Evolutionary conservation across 2,888 invertebrate species (phyloP).

Genomic region (Tupiocoris notatus): DNA sequence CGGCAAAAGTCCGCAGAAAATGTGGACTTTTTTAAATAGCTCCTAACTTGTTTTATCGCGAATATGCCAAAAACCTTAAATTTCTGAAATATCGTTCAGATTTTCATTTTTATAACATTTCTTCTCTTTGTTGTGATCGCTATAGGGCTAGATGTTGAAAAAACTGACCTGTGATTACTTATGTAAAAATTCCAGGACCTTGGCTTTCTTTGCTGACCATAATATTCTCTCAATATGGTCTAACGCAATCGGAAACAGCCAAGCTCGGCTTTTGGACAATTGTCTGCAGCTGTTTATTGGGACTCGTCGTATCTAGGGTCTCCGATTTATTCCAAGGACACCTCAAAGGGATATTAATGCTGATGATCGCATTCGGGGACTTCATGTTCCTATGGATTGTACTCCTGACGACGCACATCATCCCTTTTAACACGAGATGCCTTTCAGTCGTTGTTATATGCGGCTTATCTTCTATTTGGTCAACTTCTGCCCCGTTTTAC

Average conservation of each 20-base stretch:
- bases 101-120: too few species aligned
- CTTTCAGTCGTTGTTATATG: slow-evolving; percentile 51
- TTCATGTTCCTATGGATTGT: slow-evolving; percentile 52
- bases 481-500: slow-evolving; percentile 52
- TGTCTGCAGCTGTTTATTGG: slow-evolving; percentile 50
- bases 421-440: slow-evolving; percentile 50
- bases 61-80: too few species aligned
- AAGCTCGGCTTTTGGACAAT: slow-evolving; percentile 53
- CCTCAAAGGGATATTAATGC: slow-evolving; percentile 50
- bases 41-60: too few species aligned
- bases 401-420: slow-evolving; percentile 49
- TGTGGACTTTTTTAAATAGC: too few species aligned
- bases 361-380: slow-evolving; percentile 49
- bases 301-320: slow-evolving; percentile 50
- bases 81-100: too few species aligned
- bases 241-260: slow-evolving; percentile 52
- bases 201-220: slow-evolving; percentile 52
- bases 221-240: slow-evolving; percentile 49
- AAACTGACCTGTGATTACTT: too few species aligned
- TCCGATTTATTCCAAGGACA: slow-evolving; percentile 52
- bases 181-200: slow-evolving; percentile 50
- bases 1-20: too few species aligned
- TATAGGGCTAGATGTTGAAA: too few species aligned
- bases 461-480: slow-evolving; percentile 52
- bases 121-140: too few species aligned